Conservation (phyloP, 2,113 vertebrate species). For the Cololabis saira region DNA sequence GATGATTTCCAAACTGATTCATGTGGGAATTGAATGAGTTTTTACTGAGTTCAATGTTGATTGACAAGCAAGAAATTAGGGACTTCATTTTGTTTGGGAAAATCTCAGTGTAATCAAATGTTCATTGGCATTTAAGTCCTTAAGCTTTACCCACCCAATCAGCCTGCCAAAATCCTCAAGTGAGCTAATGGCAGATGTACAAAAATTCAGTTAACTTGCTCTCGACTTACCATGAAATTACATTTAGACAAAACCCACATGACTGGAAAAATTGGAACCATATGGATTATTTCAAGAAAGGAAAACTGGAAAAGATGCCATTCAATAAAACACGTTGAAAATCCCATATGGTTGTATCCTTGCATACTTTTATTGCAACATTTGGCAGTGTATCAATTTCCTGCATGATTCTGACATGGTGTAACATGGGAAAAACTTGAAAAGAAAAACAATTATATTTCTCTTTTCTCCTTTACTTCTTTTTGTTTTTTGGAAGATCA, state of each 20-base stretch:
- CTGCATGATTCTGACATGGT: too few species aligned
- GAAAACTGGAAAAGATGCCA: constrained; percentile 2
- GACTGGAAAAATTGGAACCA: constrained; percentile 6
- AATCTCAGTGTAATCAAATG: constrained; percentile 12
- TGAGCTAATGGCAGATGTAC: constrained; percentile 8
- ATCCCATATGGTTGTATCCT: too few species aligned
- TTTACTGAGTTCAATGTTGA: constrained; percentile 1
- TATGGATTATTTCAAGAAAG: constrained; percentile 16
- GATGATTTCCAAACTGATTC: too few species aligned
- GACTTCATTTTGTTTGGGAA: constrained; percentile 6
- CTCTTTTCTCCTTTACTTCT: too few species aligned
- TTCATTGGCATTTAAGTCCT: not conserved
- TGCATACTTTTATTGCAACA: too few species aligned
- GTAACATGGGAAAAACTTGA: too few species aligned
- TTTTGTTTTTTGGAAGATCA: too few species aligned
- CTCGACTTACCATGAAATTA: not conserved
- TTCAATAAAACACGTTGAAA: too few species aligned
- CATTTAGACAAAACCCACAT: constrained; percentile 17
- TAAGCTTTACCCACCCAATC: constrained; percentile 9
- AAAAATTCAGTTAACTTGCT: constrained; percentile 4
- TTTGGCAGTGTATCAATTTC: too few species aligned
- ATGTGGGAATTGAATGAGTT: not conserved
- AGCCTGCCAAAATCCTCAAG: not conserved
- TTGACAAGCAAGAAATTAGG: constrained; percentile 19
- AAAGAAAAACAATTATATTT: too few species aligned